Conservation (phyloP, 2,113 vertebrate genomes). For the human region DNA sequence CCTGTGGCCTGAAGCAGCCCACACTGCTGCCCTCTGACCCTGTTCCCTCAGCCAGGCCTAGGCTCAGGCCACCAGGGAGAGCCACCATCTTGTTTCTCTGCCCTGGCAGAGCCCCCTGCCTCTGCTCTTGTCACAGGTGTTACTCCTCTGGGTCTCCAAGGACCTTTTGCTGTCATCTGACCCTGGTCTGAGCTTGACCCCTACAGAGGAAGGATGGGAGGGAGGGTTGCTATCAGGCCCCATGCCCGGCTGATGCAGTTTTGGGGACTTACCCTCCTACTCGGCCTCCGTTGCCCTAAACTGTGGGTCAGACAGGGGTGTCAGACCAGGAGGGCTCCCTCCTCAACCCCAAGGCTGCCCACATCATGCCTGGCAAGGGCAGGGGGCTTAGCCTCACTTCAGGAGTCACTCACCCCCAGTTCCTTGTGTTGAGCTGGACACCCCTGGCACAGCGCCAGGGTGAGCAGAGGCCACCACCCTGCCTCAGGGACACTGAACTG, state of each 20-base stretch:
- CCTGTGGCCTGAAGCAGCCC: background rate
- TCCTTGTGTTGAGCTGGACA: background rate
- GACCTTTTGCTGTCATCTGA: background rate
- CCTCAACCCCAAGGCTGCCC: background rate
- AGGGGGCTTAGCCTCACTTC: background rate
- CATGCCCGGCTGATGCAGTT: background rate
- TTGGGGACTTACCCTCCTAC: background rate
- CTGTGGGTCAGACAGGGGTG: too few species aligned
- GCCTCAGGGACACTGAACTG: background rate
- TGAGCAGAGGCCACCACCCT: background rate
- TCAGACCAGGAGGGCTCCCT: too few species aligned
- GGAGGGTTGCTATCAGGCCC: too few species aligned
- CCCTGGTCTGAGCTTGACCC: background rate
- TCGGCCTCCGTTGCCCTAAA: background rate
- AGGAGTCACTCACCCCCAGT: background rate
- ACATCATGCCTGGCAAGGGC: background rate
- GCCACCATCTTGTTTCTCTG: background rate
- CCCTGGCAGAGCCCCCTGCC: background rate
- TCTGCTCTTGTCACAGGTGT: background rate
- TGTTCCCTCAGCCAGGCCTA: background rate
- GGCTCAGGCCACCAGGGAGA: background rate
- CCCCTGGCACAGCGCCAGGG: background rate
- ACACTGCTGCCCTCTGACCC: accelerated
- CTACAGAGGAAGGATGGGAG: background rate
- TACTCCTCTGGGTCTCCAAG: background rate